Conservation (phyloP, 1,140 invertebrate genomes). For the Lepidostoma basale region DNA sequence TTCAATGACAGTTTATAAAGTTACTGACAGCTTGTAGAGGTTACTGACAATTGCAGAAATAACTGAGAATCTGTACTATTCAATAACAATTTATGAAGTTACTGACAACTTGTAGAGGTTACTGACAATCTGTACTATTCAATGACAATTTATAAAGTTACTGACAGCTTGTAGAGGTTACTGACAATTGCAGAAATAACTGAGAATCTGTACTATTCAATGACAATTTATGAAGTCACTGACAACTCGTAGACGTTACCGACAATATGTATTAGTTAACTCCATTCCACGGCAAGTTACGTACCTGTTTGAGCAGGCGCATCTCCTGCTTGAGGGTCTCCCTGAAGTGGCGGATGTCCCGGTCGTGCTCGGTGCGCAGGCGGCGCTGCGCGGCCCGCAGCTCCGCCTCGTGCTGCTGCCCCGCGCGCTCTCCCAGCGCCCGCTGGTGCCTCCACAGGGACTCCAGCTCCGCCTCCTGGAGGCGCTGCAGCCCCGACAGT, state of each 20-base stretch:
- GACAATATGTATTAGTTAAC: neutral
- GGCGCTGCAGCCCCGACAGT: constrained; percentile 74
- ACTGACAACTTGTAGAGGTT: too few relatives aligned
- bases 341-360: constrained; percentile 89
- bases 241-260: neutral
- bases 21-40: neutral
- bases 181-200: neutral
- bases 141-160: too few relatives aligned
- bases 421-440: constrained; percentile 89
- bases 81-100: neutral
- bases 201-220: neutral
- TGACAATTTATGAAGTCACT: neutral
- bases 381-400: constrained; percentile 82
- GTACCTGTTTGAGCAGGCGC: constrained; percentile 83
- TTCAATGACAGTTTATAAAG: too few relatives aligned
- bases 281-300: neutral
- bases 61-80: neutral
- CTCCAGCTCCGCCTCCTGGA: constrained; percentile 92
- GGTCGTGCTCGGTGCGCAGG: constrained; percentile 90
- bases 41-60: neutral
- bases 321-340: constrained; percentile 94
- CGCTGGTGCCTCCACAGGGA: constrained; percentile 87
- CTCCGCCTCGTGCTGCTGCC: constrained; percentile 90
- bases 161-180: neutral
- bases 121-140: neutral